Base-by-base conservation (phyloP, 2,113 vertebrate species). In the Xiphophorus maculatus region DNA sequence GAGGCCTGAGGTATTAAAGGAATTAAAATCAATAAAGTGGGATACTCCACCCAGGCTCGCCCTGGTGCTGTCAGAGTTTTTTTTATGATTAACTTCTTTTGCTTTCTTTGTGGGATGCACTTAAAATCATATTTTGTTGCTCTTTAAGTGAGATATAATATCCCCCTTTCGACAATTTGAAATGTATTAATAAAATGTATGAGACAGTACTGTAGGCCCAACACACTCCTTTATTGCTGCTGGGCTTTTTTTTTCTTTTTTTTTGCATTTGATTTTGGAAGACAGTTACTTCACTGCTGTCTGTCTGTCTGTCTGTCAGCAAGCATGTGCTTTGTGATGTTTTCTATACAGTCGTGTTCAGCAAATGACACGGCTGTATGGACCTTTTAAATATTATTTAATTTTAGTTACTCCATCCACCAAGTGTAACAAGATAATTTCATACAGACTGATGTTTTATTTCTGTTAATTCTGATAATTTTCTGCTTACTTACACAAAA, bases 1-100 rank as follows among this genome's bases (percentile, higher is more conserved):
- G 30, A 68, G 68, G 76, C 77, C 76, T 71, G 69, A 81, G 77
- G 85, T 83, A 84, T 90, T 89, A 92, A 91, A 85, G 81, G 82
- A 89, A 90, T 90, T 90, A 81, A 87, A 93, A 92, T 89, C 88
- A 88, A 92, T 91, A 87, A 74, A 71, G 74, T 62, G 58, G 72
- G 66, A 69, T 73, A 70, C 79, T 80, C 74, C 84, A 78, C 80
- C 68, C 71, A 30, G 77, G 69, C 30, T 63, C 66, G 54, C 48
- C 37, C 27, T 74, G 35, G 51, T 75, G 42, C 69, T 76, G 3
- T 25, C 13, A 44, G 27, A 28, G 17, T 63, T 35, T 37, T 10
- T 33, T 67, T 28, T 54, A 60, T 84, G 81, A 77, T 77, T 40
- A 42, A 76, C 37, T 48, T 76, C 5, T 19, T 27, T 61, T n/a